A percentile compares a stretch with the other conserved stretches of the same genome.
These are phyloP conservation scores for Minunthozetes semirufus DNA, from an alignment of 2,888 invertebrate genomes.

Conservation along the genomic window DNA sequence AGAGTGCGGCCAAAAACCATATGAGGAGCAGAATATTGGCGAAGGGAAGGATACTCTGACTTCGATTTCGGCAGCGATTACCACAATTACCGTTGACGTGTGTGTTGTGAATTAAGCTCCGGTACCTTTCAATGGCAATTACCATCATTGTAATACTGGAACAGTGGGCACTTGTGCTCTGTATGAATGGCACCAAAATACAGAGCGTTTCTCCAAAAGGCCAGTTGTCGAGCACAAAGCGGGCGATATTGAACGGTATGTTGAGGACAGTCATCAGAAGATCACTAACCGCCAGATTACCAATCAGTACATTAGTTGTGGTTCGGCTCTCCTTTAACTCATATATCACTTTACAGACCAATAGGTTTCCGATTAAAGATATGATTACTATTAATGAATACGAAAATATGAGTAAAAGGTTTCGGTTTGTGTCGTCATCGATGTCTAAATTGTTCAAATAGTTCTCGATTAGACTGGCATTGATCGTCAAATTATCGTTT, in stretches of 20 bases:
- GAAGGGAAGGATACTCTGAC: not conserved
- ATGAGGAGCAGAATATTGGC: not conserved
- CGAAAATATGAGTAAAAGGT: not conserved
- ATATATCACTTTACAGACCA: constrained; percentile 53
- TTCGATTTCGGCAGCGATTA: not conserved
- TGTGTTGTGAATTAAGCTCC: not conserved
- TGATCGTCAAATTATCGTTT: too few species aligned
- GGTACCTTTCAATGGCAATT: constrained; percentile 33
- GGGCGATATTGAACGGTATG: constrained; percentile 51
- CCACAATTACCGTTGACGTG: constrained; percentile 7
- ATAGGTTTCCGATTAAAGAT: constrained; percentile 49
- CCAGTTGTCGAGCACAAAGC: constrained; percentile 50
- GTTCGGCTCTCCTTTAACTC: constrained; percentile 53
- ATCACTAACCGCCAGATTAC: constrained; percentile 53
- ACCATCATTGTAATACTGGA: constrained; percentile 34
- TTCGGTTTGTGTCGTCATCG: too few species aligned
- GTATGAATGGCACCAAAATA: constrained; percentile 49
- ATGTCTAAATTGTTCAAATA: too few species aligned
- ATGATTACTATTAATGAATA: constrained; percentile 52
- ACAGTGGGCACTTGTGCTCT: constrained; percentile 39
- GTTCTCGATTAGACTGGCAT: too few species aligned
- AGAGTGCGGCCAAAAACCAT: constrained; percentile 12
- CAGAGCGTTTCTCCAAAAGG: constrained; percentile 51
- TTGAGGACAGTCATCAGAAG: constrained; percentile 48
- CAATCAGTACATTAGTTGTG: constrained; percentile 55